A percentile compares a stretch with the other conserved stretches of the same genome.
Conservation (phyloP, 2,797 vertebrate genomes). For the Muraenolepis orangiensis region DNA sequence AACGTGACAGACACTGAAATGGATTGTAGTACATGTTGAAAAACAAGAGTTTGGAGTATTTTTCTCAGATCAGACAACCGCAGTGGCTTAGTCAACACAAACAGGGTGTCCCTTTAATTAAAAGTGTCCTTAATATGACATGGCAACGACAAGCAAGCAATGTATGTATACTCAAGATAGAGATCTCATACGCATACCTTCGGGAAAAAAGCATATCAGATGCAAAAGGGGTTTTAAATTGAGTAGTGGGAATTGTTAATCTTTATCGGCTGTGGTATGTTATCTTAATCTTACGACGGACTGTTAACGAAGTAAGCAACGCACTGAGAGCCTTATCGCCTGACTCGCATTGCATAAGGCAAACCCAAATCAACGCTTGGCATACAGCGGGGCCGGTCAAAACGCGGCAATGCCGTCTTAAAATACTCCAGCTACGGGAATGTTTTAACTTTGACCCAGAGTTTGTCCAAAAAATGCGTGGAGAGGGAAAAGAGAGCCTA, state of each 20-base stretch:
- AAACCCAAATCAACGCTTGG: not conserved
- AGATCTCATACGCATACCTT: not conserved
- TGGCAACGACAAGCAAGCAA: not conserved
- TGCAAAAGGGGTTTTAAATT: not conserved
- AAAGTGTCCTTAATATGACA: not conserved
- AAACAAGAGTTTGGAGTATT: not conserved
- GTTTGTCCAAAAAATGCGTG: not conserved
- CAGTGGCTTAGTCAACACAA: not conserved
- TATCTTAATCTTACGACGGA: not conserved
- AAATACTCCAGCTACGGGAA: not conserved
- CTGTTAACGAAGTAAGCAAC: not conserved
- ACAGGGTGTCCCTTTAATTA: not conserved
- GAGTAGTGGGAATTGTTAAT: not conserved
- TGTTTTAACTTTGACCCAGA: not conserved
- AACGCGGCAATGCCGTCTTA: no score
- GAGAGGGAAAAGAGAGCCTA: not conserved
- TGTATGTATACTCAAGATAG: not conserved
- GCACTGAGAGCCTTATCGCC: not conserved
- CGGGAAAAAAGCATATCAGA: not conserved
- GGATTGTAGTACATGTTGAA: not conserved
- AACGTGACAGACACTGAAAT: not conserved
- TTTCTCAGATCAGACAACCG: not conserved
- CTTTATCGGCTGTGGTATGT: not conserved
- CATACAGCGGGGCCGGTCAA: no score
- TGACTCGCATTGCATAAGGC: not conserved